phyloP scores from a whole-genome alignment of 92 coral and sea anemone genomes.

The Epizoanthus scotinus region DNA sequence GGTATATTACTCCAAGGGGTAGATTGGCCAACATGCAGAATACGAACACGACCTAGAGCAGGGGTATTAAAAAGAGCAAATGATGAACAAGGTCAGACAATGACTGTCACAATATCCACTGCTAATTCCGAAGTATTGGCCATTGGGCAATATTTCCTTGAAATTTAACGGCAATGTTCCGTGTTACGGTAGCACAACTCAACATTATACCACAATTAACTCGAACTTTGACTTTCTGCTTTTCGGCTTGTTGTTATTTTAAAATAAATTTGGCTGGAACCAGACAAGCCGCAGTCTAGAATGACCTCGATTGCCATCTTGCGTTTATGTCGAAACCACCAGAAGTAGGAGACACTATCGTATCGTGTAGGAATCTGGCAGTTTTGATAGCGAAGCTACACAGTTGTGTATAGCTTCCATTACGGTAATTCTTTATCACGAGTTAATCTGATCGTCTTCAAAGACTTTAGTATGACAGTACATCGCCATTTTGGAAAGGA shows the following conservation, averaged over 20 bases:
- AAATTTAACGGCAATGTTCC: not conserved
- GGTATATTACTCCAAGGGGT: constrained; percentile 70
- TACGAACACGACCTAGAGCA: constrained; percentile 54
- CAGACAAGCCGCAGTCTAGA: not conserved
- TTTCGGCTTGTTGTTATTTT: not conserved
- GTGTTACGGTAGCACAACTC: not conserved
- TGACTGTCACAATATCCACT: not conserved
- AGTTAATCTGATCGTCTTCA: too few species aligned
- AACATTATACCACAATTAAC: not conserved
- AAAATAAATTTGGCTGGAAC: not conserved
- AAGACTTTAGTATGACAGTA: too few species aligned
- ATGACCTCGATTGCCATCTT: not conserved
- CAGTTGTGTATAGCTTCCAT: not conserved
- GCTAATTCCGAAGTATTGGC: not conserved
- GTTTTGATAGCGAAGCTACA: not conserved
- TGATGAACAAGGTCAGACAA: not conserved
- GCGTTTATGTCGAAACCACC: not conserved
- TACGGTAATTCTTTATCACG: too few species aligned
- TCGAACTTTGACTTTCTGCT: not conserved
- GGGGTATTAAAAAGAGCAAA: constrained; percentile 20
- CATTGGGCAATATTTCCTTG: not conserved
- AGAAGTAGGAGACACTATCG: not conserved
- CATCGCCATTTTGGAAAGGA: too few species aligned
- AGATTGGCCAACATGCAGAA: constrained; percentile 63
- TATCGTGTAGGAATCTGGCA: too few species aligned